phyloP scores from a whole-genome alignment of 2,113 vertebrate species.

The Ochotona princeps region DNA sequence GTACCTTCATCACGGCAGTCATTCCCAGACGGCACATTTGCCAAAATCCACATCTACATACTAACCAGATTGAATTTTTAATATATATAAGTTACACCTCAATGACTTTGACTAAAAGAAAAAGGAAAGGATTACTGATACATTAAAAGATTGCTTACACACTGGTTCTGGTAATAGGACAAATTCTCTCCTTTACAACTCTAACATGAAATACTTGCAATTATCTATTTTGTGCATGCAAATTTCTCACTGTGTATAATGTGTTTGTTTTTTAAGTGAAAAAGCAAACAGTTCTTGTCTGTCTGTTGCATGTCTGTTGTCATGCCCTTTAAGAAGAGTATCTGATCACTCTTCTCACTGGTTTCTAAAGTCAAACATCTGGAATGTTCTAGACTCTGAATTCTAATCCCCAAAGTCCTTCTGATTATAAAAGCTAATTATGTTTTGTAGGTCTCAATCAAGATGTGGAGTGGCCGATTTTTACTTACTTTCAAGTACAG shows the following conservation, averaged over 20 bases:
- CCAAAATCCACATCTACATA: slow-evolving; percentile 2
- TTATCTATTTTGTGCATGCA: not conserved
- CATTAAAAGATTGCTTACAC: not conserved
- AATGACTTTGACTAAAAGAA: not conserved
- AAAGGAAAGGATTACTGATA: not conserved
- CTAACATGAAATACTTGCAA: not conserved
- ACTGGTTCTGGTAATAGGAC: not conserved
- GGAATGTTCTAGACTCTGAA: not conserved
- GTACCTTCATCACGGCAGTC: not conserved
- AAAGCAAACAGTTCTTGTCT: not conserved
- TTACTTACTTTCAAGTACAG: slow-evolving; percentile 34
- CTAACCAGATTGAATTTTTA: not conserved
- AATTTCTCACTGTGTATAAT: not conserved
- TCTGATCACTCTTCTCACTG: not conserved
- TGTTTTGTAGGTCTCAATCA: slow-evolving; percentile 41
- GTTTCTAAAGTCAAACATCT: slow-evolving; percentile 56
- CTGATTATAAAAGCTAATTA: slow-evolving; percentile 67
- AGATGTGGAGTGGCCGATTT: slow-evolving; percentile 66
- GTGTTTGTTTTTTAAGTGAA: not conserved
- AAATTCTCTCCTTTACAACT: slow-evolving; percentile 3
- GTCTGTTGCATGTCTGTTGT: not conserved
- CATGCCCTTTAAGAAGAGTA: not conserved
- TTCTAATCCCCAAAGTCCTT: slow-evolving; percentile 28
- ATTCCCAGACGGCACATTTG: not conserved
- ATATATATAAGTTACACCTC: not conserved